These are phyloP conservation scores for Trichonephila clavata DNA, from an alignment of 1,140 invertebrate species.

Conservation along the genomic window DNA sequence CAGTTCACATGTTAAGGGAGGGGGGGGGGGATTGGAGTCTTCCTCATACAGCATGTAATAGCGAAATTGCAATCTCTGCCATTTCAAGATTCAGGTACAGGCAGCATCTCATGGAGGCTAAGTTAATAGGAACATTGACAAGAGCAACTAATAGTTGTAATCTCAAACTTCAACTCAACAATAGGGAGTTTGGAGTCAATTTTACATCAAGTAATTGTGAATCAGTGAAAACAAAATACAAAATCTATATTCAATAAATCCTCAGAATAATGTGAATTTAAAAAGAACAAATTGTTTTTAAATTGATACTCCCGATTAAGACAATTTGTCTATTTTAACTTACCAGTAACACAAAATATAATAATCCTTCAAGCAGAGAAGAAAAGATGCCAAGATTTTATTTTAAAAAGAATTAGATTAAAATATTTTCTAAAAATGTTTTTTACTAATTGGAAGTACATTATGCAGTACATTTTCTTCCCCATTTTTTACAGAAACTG, in stretches of 20 bases:
- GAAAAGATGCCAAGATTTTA: too few relatives aligned
- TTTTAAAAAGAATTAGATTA: too few relatives aligned
- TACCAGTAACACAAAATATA: too few relatives aligned
- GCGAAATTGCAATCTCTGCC: constrained; percentile 68
- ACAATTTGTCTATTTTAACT: background rate
- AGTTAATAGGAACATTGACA: constrained; percentile 76
- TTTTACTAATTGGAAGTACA: too few relatives aligned
- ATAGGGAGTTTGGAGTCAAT: background rate
- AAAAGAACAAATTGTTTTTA: background rate
- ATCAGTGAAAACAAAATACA: background rate
- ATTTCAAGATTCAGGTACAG: constrained; percentile 76
- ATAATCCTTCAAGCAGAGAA: too few relatives aligned
- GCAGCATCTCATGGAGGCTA: constrained; percentile 72
- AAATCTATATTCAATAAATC: constrained; percentile 9
- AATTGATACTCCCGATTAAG: background rate
- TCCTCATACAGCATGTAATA: constrained; percentile 25
- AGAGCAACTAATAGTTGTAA: constrained; percentile 75
- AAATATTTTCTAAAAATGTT: too few relatives aligned
- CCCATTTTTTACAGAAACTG: too few relatives aligned
- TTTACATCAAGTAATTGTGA: background rate
- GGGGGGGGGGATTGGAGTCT: background rate
- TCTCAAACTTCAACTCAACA: constrained; percentile 72
- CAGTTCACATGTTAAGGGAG: constrained; percentile 33
- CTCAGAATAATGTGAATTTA: background rate
- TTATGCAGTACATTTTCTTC: too few relatives aligned